Evolutionary conservation across 1,140 invertebrate species (phyloP).

Genomic region (Drosophila teissieri): DNA sequence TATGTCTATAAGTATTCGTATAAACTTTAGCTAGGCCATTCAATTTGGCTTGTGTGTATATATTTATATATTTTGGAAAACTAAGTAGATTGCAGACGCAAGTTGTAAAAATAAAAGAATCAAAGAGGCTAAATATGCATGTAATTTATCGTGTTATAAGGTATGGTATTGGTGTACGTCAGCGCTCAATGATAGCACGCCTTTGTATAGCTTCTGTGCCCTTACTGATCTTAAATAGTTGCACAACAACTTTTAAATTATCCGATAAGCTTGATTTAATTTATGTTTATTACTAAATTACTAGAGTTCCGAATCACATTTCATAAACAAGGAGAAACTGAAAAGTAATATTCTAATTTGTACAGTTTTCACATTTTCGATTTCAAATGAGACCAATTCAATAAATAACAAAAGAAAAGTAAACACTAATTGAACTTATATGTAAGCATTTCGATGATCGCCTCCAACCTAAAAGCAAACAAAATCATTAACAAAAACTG

Average conservation of each 20-base stretch:
- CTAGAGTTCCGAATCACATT: conserved; percentile 68
- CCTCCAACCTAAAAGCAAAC: conserved; percentile 59
- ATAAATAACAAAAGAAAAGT: conserved; percentile 32
- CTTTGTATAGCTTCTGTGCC: conserved; percentile 13
- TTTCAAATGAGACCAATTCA: conserved; percentile 72
- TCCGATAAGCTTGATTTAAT: conserved; percentile 8
- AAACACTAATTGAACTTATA: conserved; percentile 51
- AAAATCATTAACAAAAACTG: conserved; percentile 21
- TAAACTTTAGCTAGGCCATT: conserved; percentile 9
- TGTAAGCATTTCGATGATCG: conserved; percentile 56
- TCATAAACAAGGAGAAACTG: conserved; percentile 46
- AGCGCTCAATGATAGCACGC: conserved; percentile 9
- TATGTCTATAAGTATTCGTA: conserved; percentile 60
- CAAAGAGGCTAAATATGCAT: conserved; percentile 5
- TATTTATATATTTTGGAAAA: conserved; percentile 8
- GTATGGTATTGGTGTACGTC: conserved; percentile 13
- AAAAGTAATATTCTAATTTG: conserved; percentile 63
- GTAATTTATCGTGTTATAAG: conserved; percentile 18
- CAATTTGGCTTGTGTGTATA: conserved; percentile 4
- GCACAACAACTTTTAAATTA: conserved; percentile 22
- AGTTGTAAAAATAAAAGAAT: conserved; percentile 13
- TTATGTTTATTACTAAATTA: conserved; percentile 53
- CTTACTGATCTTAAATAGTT: conserved; percentile 12
- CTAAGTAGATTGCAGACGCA: conserved; percentile 1
- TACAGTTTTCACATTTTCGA: conserved; percentile 54